Conservation (phyloP, 2,888 invertebrate species). For the Diaprepes abbreviatus region DNA sequence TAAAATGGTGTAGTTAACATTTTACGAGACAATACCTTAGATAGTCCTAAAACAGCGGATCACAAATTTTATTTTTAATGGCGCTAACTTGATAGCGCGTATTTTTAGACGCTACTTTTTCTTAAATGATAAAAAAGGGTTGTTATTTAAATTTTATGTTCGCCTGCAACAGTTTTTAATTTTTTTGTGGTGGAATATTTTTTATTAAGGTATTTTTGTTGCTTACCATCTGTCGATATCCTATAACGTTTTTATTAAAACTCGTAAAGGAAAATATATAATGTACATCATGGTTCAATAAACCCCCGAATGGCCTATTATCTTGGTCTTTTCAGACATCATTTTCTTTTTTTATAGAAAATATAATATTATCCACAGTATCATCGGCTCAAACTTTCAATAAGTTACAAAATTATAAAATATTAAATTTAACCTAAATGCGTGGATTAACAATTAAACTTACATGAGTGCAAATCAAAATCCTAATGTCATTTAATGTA, state of each 20-base stretch:
- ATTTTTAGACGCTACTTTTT: neutral
- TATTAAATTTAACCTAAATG: too few species aligned
- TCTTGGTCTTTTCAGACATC: conserved; percentile 1
- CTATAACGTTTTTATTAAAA: conserved; percentile 43
- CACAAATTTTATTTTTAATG: conserved; percentile 1
- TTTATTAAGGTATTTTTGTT: conserved; percentile 22
- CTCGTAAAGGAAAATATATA: conserved; percentile 39
- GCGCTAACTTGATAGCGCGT: neutral
- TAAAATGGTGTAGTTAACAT: neutral
- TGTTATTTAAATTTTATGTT: neutral
- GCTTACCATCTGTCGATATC: conserved; percentile 30
- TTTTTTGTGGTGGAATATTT: neutral
- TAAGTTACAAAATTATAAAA: too few species aligned
- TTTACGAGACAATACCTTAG: neutral
- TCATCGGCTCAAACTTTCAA: too few species aligned
- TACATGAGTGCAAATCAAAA: too few species aligned
- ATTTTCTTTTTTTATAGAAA: neutral
- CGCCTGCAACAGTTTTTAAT: neutral
- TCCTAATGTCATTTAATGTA: too few species aligned
- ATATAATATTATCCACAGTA: too few species aligned
- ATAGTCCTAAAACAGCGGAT: neutral
- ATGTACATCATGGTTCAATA: conserved; percentile 24
- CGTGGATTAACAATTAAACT: too few species aligned
- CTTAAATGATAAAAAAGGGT: neutral
- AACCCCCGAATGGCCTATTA: conserved; percentile 25